Conservation (phyloP, 2,113 vertebrate species). For the Macquaria ambigua region DNA sequence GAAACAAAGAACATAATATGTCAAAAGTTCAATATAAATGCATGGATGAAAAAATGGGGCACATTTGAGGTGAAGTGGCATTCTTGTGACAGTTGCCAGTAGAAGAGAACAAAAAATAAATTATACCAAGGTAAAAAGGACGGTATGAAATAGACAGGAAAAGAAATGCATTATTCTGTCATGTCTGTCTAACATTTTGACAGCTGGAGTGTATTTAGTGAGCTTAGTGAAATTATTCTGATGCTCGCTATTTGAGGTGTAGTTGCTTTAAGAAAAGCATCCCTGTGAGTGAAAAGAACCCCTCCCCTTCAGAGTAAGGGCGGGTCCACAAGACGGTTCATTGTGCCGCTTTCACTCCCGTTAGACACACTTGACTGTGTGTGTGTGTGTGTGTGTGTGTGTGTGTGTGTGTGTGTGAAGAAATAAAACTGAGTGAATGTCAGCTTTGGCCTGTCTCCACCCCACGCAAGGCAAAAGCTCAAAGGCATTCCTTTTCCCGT, state of each 20-base stretch:
- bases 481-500: conserved; percentile 59
- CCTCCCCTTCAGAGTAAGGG: neutral
- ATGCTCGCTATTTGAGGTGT: neutral
- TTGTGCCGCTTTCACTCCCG: conserved; percentile 23
- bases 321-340: neutral
- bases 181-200: too few species aligned
- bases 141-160: neutral
- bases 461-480: conserved; percentile 9
- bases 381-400: conserved; percentile 18
- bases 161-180: neutral
- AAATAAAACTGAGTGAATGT: conserved; percentile 15
- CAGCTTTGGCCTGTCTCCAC: conserved; percentile 25
- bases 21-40: neutral
- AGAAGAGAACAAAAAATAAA: neutral
- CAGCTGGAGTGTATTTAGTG: neutral
- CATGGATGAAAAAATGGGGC: too few species aligned
- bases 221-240: neutral
- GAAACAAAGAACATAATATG: neutral
- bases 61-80: neutral
- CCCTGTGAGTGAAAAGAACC: neutral
- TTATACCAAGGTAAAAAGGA: neutral
- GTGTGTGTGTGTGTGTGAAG: conserved; percentile 30
- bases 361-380: conserved; percentile 21
- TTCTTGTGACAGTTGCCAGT: neutral
- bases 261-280: neutral